Conservation (phyloP, 2,888 invertebrate genomes). For the Athrips mouffetella region DNA sequence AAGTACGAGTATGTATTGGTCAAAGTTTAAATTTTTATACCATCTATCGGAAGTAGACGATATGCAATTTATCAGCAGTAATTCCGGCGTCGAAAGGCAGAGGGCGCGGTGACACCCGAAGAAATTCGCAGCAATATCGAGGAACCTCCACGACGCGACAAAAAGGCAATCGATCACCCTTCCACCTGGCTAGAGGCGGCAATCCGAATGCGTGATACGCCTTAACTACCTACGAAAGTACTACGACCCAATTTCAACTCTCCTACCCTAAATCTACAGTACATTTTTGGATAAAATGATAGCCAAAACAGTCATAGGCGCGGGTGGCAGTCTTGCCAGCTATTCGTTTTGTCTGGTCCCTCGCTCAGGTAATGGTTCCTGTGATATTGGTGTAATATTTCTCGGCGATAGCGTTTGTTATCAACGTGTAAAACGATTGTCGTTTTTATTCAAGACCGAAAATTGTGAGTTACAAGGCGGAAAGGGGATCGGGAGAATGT, state of each 20-base stretch:
- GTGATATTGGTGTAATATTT: conserved; percentile 65
- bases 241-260: conserved; percentile 33
- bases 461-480: conserved; percentile 26
- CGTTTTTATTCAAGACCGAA: conserved; percentile 47
- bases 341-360: conserved; percentile 57
- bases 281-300: conserved; percentile 21
- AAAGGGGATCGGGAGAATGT: conserved; percentile 16
- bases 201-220: conserved; percentile 57
- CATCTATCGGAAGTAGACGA: conserved; percentile 36
- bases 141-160: conserved; percentile 47
- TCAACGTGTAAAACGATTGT: conserved; percentile 45
- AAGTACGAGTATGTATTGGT: conserved; percentile 17
- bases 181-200: conserved; percentile 55
- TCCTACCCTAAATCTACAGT: conserved; percentile 27
- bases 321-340: conserved; percentile 45
- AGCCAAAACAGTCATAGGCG: conserved; percentile 25
- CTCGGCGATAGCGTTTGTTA: conserved; percentile 59
- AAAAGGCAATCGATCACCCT: conserved; percentile 69
- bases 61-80: conserved; percentile 54
- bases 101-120: conserved; percentile 51
- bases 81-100: conserved; percentile 46
- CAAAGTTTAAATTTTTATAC: conserved; percentile 33
- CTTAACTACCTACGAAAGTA: conserved; percentile 54
- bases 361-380: conserved; percentile 55
- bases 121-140: conserved; percentile 56